Evolutionary conservation across 2,113 vertebrate species (phyloP).

Genomic region (Phodopus roborovskii): DNA sequence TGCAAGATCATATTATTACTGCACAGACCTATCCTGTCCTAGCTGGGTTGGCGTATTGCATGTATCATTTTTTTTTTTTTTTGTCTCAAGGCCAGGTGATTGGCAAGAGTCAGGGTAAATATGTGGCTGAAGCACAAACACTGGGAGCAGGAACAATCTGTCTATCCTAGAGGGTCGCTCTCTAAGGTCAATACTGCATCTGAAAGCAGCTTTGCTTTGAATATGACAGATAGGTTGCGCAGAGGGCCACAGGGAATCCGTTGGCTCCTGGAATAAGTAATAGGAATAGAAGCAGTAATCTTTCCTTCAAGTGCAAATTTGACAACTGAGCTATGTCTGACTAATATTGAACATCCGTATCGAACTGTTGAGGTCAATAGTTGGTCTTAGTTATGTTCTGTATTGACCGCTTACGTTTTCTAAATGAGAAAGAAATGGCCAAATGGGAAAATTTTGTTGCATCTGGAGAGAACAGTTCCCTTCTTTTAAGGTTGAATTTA

Average conservation of each 20-base stretch:
- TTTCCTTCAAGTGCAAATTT: slow-evolving; percentile 70
- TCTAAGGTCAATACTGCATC: slow-evolving; percentile 57
- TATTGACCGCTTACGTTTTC: slow-evolving; percentile 68
- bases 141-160: background rate
- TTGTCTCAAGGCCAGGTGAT: background rate
- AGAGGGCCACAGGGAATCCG: slow-evolving; percentile 60
- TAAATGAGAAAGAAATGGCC: slow-evolving; percentile 72
- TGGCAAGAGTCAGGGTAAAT: background rate
- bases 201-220: slow-evolving; percentile 56
- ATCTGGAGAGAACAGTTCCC: background rate
- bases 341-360: slow-evolving; percentile 70
- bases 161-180: slow-evolving; percentile 13
- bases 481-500: slow-evolving; percentile 3
- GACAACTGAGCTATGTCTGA: slow-evolving; percentile 76
- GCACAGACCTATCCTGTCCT: background rate
- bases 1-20: fast-evolving
- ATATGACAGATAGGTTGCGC: slow-evolving; percentile 64
- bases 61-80: too few species aligned
- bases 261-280: slow-evolving; percentile 66
- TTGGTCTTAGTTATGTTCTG: slow-evolving; percentile 64
- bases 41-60: too few species aligned
- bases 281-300: slow-evolving; percentile 63
- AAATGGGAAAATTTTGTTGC: slow-evolving; percentile 64
- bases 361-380: slow-evolving; percentile 72
- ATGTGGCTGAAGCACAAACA: background rate